Conservation (phyloP, 2,888 invertebrate species). For the Abrostola triplasia region DNA sequence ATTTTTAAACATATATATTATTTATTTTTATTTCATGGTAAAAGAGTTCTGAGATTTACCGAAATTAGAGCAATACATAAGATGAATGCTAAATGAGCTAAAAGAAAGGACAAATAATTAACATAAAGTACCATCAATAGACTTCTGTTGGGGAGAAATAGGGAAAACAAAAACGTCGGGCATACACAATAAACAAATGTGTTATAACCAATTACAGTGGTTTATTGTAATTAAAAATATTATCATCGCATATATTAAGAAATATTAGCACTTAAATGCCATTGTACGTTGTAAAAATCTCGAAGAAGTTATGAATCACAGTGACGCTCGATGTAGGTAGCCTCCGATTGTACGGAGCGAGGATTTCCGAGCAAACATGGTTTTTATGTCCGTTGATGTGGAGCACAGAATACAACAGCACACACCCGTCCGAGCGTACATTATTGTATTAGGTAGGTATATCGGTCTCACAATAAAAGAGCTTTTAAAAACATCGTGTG, state of each 20-base stretch:
- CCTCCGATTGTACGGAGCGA: constrained; percentile 45
- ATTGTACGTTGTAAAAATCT: constrained; percentile 58
- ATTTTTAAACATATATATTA: too few species aligned
- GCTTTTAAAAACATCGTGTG: constrained; percentile 84
- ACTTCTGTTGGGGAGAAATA: constrained; percentile 34
- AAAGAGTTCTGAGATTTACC: too few species aligned
- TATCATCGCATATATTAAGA: constrained; percentile 56
- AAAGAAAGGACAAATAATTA: constrained; percentile 23
- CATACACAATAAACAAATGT: constrained; percentile 44
- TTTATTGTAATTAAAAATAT: constrained; percentile 59
- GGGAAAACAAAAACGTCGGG: constrained; percentile 33
- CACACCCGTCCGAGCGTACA: constrained; percentile 38
- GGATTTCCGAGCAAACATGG: constrained; percentile 53
- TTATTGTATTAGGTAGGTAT: constrained; percentile 63
- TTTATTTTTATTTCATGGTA: too few species aligned
- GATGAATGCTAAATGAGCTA: constrained; percentile 5
- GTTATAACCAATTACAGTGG: constrained; percentile 45
- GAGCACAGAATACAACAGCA: constrained; percentile 54
- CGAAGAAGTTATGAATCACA: constrained; percentile 66
- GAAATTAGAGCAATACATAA: constrained; percentile 15
- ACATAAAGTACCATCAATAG: constrained; percentile 30
- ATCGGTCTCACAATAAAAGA: constrained; percentile 83
- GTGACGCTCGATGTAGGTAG: constrained; percentile 54
- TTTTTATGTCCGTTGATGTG: constrained; percentile 55
- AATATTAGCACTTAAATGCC: constrained; percentile 60